A percentile compares a stretch with the other conserved stretches of the same genome.
Evolutionary conservation across 2,113 vertebrate species (phyloP).

Genomic region (Neotoma lepida): DNA sequence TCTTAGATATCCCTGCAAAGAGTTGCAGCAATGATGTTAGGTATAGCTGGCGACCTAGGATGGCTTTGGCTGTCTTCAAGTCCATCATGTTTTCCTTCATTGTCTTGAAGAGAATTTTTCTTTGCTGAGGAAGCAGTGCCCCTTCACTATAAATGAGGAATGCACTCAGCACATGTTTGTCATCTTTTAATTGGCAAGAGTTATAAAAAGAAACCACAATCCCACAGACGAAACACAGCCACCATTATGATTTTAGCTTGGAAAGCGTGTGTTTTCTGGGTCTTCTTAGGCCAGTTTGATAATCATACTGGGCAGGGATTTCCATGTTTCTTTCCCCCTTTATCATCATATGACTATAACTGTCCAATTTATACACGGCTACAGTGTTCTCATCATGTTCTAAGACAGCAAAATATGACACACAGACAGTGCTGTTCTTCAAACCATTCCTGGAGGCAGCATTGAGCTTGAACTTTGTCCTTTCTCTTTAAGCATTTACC

Average conservation of each 20-base stretch:
- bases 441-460: neutral
- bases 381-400: neutral
- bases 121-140: neutral
- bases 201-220: neutral
- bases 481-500: neutral
- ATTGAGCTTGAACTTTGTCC: neutral
- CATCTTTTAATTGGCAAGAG: constrained; percentile 30
- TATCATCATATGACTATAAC: neutral
- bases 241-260: neutral
- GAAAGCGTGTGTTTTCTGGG: neutral
- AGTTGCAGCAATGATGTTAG: neutral
- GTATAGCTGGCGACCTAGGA: neutral
- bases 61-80: neutral
- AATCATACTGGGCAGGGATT: neutral
- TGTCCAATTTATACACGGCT: neutral
- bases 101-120: constrained; percentile 20
- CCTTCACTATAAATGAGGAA: constrained; percentile 13
- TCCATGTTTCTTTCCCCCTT: neutral
- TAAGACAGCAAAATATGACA: neutral
- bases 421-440: neutral
- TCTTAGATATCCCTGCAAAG: neutral
- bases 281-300: neutral
- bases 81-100: neutral
- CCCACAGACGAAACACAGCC: neutral
- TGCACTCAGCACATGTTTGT: neutral